Percentiles rank a stretch among this genome's conserved stretches.
Evolutionary conservation across 1,140 invertebrate genomes (phyloP).

Genomic region (Tetranychus cinnabarinus): DNA sequence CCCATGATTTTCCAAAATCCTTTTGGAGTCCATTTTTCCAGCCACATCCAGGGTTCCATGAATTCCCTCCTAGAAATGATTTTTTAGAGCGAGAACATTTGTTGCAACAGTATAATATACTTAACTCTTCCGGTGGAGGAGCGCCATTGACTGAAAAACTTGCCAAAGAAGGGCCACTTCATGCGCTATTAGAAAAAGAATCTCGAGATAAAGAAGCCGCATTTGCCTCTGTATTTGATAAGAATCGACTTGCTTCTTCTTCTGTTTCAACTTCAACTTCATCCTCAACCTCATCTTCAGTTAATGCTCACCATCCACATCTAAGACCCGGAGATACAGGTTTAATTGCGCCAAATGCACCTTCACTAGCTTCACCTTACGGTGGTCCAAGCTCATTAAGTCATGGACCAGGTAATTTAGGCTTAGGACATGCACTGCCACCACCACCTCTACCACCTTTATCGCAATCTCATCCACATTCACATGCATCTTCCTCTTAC

Average conservation of each 20-base stretch:
- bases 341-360: neutral
- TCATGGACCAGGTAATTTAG: neutral
- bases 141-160: conserved; percentile 8
- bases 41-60: neutral
- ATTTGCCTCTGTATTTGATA: too few relatives aligned
- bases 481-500: neutral
- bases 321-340: neutral
- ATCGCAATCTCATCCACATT: neutral
- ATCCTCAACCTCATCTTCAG: neutral
- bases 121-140: conserved; percentile 9
- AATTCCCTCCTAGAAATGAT: conserved; percentile 3
- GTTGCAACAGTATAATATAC: conserved; percentile 5
- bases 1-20: neutral
- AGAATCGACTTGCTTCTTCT: neutral
- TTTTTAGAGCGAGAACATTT: conserved; percentile 6
- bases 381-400: neutral
- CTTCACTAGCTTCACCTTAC: neutral
- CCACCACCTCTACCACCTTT: neutral
- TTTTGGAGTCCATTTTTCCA: neutral
- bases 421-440: neutral
- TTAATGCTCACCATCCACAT: neutral
- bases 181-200: too few relatives aligned
- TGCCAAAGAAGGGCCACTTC: conserved; percentile 2
- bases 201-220: too few relatives aligned
- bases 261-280: neutral